Evolutionary conservation across 1,140 invertebrate species (phyloP).

Genomic region (Carposina sasakii): DNA sequence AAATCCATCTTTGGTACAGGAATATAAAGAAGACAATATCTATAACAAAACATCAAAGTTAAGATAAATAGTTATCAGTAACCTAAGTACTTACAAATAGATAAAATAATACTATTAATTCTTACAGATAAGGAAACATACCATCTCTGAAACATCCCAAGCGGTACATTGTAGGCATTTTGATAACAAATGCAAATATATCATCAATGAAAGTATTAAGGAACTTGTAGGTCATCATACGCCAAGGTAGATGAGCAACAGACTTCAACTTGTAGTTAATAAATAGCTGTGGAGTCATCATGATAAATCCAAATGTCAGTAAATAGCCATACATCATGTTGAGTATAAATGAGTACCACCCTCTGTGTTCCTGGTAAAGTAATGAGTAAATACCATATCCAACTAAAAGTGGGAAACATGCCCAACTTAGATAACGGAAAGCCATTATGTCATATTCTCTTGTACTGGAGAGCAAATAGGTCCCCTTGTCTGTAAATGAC

Average conservation of each 20-base stretch:
- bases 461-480: slow-evolving; percentile 96
- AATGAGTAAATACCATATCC: slow-evolving; percentile 97
- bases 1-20: slow-evolving; percentile 98
- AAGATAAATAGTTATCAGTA: slow-evolving; percentile 10
- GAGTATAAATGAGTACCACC: slow-evolving; percentile 97
- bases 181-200: slow-evolving; percentile 99
- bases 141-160: slow-evolving; percentile 97
- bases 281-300: slow-evolving; percentile 99
- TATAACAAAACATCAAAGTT: slow-evolving; percentile 63
- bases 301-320: slow-evolving; percentile 99
- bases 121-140: slow-evolving; percentile 55
- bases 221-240: slow-evolving; percentile 99
- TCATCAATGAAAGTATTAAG: slow-evolving; percentile 99
- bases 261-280: slow-evolving; percentile 99
- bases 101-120: background rate
- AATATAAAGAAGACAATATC: slow-evolving; percentile 99
- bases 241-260: slow-evolving; percentile 98
- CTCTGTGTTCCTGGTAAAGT: slow-evolving; percentile 98
- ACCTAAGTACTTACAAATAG: slow-evolving; percentile 1
- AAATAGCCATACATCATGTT: slow-evolving; percentile 99
- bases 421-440: slow-evolving; percentile 97
- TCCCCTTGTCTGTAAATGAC: slow-evolving; percentile 93
- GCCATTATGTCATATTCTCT: slow-evolving; percentile 96
- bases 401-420: slow-evolving; percentile 92
- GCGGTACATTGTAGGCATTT: slow-evolving; percentile 98